Conservation (phyloP, 2,888 invertebrate genomes). For the Dendrolimus pini region DNA sequence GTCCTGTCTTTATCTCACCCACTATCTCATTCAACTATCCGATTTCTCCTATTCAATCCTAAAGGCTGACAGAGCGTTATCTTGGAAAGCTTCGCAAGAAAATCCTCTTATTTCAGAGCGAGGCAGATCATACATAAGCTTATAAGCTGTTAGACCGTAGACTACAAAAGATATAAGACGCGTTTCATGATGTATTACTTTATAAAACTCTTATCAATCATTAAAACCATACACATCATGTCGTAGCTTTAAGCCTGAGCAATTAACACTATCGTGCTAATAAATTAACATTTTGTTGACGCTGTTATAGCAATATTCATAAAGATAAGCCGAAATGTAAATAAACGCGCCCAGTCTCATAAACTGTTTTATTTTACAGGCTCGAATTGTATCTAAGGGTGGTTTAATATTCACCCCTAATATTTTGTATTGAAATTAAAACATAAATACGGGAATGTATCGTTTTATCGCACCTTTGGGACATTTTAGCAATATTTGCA, state of each 20-base stretch:
- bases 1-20: no score
- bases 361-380: constrained; percentile 35
- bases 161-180: no score
- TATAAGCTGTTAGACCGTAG: no score
- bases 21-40: no score
- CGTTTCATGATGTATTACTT: no score
- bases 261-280: background rate
- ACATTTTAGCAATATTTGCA: background rate
- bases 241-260: background rate
- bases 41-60: no score
- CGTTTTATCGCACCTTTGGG: background rate
- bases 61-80: no score
- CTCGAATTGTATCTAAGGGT: background rate
- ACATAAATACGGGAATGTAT: background rate
- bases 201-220: no score
- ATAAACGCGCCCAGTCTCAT: constrained; percentile 30
- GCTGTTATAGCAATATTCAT: background rate
- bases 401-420: background rate
- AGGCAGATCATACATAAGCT: no score
- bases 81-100: no score
- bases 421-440: background rate
- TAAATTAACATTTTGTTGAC: background rate
- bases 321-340: constrained; percentile 3
- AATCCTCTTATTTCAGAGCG: no score
- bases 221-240: no score